These are phyloP conservation scores for Suillia variegata DNA, from an alignment of 2,888 invertebrate species.

Conservation along the genomic window DNA sequence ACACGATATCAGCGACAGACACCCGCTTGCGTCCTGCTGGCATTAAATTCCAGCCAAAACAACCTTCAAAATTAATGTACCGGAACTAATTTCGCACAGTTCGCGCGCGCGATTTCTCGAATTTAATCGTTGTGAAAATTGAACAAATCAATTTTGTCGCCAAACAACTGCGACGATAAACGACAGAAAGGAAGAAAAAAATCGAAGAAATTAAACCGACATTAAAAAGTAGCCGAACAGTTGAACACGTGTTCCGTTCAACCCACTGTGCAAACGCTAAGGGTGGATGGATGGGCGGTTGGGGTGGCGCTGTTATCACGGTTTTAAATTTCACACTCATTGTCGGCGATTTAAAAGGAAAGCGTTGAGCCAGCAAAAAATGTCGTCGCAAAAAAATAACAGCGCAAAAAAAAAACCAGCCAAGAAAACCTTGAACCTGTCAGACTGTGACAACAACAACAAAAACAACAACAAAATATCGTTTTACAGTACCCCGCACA, in stretches of 20 bases:
- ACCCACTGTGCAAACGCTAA: slow-evolving; percentile 8
- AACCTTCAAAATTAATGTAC: slow-evolving; percentile 56
- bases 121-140: slow-evolving; percentile 61
- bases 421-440: slow-evolving; percentile 50
- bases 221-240: slow-evolving; percentile 18
- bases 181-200: background rate
- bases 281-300: slow-evolving; percentile 25
- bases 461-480: too few relatives aligned
- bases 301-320: slow-evolving; percentile 45
- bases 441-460: slow-evolving; percentile 31
- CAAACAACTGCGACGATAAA: slow-evolving; percentile 34
- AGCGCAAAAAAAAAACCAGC: background rate
- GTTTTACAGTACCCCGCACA: too few relatives aligned
- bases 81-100: slow-evolving; percentile 54
- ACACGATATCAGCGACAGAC: background rate
- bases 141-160: slow-evolving; percentile 61
- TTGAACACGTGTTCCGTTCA: slow-evolving; percentile 22
- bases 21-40: background rate
- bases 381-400: background rate
- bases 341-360: slow-evolving; percentile 21
- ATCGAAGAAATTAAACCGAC: slow-evolving; percentile 41
- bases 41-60: slow-evolving; percentile 18
- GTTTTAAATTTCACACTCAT: slow-evolving; percentile 56
- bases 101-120: slow-evolving; percentile 41
- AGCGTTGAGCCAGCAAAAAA: slow-evolving; percentile 17